Base-by-base conservation (phyloP, 2,113 vertebrate species). In the Abramis brama region DNA sequence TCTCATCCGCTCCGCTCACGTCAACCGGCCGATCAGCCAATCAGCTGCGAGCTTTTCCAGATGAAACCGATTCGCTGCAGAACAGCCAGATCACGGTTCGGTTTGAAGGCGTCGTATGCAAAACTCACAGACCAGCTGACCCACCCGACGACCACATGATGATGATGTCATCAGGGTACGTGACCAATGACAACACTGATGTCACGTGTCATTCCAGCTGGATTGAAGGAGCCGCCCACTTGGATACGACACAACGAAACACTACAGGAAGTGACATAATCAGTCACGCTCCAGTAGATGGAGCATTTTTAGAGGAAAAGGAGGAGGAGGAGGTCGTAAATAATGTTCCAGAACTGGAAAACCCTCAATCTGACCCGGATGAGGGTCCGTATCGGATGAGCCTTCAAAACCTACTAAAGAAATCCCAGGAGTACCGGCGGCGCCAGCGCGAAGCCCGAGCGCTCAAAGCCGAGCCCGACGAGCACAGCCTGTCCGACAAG, bases 321-420 rank as follows among this genome's bases (percentile, higher is more conserved):
- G 90, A 55, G 5, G 52, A 55, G 50, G 50, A 17, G 2, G 66
- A 68, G 6, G 30, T 30, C 2, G 12, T 33, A 57, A 21, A 23
- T 8, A 21, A 21, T 75, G 55, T 86, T 68, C 66, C 66, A 66
- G 82, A 78, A 52, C 43, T 27, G n/a, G 68, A n/a, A 60, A 75
- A 62, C 7, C 55, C 78, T 17, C 10, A n/a, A 17, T 64, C 12
- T 13, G 82, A 85, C 6, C 43, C 68, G 12, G 36, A 78, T 30
- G 52, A 90, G 79, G 84, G 85, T 89, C 92, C 92, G 39, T 89
- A 91, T 89, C 91, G 85, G 5, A 82, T 91, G 33, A 95, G 93
- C 83, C 93, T 95, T 39, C 95, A 95, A 88, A 93, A 90, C 79
- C 87, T 95, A 73, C 85, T 95, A 23, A 94, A 94, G 90, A 94